phyloP scores from a whole-genome alignment of 1,140 invertebrate genomes.

The Drosophila asahinai region DNA sequence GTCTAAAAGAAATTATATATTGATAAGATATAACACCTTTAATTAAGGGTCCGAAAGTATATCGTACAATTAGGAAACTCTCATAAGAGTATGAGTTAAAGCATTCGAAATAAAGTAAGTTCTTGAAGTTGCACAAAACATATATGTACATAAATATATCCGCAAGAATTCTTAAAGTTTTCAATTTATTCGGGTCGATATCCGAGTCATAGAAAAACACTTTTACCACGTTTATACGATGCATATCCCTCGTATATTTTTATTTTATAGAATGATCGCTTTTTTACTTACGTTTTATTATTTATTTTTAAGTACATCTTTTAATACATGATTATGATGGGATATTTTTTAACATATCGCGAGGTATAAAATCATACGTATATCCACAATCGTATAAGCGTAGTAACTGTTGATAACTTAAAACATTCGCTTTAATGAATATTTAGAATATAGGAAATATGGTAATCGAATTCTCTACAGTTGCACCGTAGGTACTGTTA shows the following conservation, averaged over 20 bases:
- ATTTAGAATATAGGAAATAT: constrained; percentile 25
- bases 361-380: constrained; percentile 11
- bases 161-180: constrained; percentile 14
- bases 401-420: constrained; percentile 34
- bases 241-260: constrained; percentile 30
- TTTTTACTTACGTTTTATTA: constrained; percentile 6
- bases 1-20: constrained; percentile 9
- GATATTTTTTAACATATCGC: constrained; percentile 37
- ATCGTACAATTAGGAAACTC: constrained; percentile 13
- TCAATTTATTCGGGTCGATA: constrained; percentile 4
- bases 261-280: constrained; percentile 5
- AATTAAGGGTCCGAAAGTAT: not conserved
- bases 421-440: constrained; percentile 21
- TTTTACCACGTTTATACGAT: constrained; percentile 47
- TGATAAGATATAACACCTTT: constrained; percentile 7
- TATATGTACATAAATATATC: constrained; percentile 43
- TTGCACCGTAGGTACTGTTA: constrained; percentile 25
- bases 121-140: constrained; percentile 35
- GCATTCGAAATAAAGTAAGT: constrained; percentile 8
- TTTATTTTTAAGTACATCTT: not conserved
- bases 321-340: constrained; percentile 1
- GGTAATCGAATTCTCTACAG: constrained; percentile 17
- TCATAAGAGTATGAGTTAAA: constrained; percentile 3
- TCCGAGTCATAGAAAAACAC: constrained; percentile 11
- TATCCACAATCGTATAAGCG: constrained; percentile 40